phyloP scores from a whole-genome alignment of 2,113 vertebrate genomes.

The Burhinus bistriatus region DNA sequence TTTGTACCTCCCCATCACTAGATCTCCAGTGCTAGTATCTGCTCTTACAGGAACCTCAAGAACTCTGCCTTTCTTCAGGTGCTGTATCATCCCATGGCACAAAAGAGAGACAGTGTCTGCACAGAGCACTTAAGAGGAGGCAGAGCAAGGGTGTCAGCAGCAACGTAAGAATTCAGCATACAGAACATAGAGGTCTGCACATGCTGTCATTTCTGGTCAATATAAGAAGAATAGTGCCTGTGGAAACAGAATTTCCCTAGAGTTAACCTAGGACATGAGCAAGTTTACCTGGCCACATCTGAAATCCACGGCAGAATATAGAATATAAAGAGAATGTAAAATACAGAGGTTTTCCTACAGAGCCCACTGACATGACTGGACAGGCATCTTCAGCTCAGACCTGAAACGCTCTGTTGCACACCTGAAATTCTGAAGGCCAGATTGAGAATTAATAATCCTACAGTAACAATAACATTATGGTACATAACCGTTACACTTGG shows the following conservation, averaged over 20 bases:
- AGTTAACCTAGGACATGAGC: not conserved
- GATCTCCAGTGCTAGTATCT: not conserved
- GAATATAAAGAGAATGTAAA: not conserved
- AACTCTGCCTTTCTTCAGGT: not conserved
- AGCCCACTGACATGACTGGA: not conserved
- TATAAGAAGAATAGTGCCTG: not conserved
- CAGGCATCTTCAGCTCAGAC: not conserved
- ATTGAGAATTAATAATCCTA: not conserved
- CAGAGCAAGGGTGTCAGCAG: not conserved
- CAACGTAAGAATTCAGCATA: not conserved
- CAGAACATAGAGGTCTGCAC: fast-evolving
- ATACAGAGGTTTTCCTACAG: not conserved
- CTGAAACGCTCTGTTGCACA: not conserved
- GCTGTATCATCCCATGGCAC: not conserved
- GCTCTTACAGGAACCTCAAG: not conserved
- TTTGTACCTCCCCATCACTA: not conserved
- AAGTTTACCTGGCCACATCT: not conserved
- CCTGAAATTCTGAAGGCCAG: not conserved
- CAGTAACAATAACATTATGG: not conserved
- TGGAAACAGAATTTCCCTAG: not conserved
- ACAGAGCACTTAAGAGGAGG: not conserved
- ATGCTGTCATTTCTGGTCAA: fast-evolving
- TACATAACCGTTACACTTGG: not conserved
- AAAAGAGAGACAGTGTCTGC: not conserved
- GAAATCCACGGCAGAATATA: not conserved